A percentile compares a stretch with the other conserved stretches of the same genome.
Evolutionary conservation across 2,888 invertebrate genomes (phyloP).

Genomic region (Cryptocephalus moraei): DNA sequence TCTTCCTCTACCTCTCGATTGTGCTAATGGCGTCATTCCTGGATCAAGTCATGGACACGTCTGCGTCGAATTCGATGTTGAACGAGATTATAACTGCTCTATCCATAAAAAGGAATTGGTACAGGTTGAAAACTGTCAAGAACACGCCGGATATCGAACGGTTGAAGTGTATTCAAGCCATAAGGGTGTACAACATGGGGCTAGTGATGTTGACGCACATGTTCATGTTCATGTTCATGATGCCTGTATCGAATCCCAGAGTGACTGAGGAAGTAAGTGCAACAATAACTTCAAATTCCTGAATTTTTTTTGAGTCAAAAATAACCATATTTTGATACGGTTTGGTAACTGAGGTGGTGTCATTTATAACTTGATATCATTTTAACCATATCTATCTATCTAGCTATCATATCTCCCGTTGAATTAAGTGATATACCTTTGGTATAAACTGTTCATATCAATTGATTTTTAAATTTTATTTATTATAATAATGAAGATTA

Average conservation of each 20-base stretch:
- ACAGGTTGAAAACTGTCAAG: constrained; percentile 13
- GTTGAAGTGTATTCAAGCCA: constrained; percentile 15
- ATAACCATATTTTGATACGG: too few relatives aligned
- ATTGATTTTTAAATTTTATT: too few relatives aligned
- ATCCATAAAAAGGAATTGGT: constrained; percentile 15
- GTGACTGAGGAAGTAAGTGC: constrained; percentile 16
- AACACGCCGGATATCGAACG: constrained; percentile 11
- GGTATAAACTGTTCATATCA: too few relatives aligned
- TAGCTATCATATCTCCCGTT: too few relatives aligned
- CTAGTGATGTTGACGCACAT: constrained; percentile 17
- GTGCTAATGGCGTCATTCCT: constrained; percentile 9
- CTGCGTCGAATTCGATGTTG: background rate
- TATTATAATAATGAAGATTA: too few relatives aligned
- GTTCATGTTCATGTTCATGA: constrained; percentile 10
- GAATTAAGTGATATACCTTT: too few relatives aligned
- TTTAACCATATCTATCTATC: too few relatives aligned
- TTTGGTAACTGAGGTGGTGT: too few relatives aligned
- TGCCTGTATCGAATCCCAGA: constrained; percentile 15
- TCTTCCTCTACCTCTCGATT: constrained; percentile 7
- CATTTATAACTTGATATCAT: too few relatives aligned
- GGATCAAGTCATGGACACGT: constrained; percentile 5
- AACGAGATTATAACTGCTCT: constrained; percentile 4
- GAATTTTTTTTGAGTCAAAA: too few relatives aligned
- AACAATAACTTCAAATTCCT: background rate
- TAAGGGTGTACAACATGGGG: constrained; percentile 11